phyloP scores from a whole-genome alignment of 2,888 invertebrate genomes.

The Conus canariensis region DNA sequence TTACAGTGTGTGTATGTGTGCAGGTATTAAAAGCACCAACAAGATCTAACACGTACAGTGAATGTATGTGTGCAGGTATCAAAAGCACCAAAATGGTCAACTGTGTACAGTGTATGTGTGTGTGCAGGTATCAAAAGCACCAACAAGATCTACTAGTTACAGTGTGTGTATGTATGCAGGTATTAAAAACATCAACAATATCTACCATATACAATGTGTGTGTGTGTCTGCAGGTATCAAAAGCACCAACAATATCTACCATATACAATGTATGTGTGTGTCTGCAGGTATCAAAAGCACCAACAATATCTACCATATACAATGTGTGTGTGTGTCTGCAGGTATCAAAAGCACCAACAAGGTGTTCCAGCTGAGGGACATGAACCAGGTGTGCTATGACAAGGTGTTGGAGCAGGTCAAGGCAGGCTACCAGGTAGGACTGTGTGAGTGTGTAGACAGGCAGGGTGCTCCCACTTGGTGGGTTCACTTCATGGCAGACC shows the following conservation, averaged over 20 bases:
- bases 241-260: background rate
- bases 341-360: constrained; percentile 73
- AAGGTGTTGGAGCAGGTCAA: constrained; percentile 92
- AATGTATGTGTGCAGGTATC: too few species aligned
- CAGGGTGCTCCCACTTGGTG: too few species aligned
- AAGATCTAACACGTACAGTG: too few species aligned
- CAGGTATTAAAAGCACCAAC: background rate
- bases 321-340: constrained; percentile 46
- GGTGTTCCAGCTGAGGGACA: constrained; percentile 85
- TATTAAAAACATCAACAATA: too few species aligned
- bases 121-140: too few species aligned
- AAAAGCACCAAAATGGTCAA: too few species aligned
- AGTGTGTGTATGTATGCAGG: too few species aligned
- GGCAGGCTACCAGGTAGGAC: constrained; percentile 87
- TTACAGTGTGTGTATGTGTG: background rate
- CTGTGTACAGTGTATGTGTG: too few species aligned
- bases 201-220: too few species aligned
- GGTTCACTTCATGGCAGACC: too few species aligned
- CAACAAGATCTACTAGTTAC: too few species aligned
- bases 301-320: background rate
- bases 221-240: background rate
- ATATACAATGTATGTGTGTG: background rate
- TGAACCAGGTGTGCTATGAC: constrained; percentile 94
- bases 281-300: background rate
- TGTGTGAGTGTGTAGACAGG: background rate